Conservation (phyloP, 2,888 invertebrate species). For the Drepanosiphum platanoidis region DNA sequence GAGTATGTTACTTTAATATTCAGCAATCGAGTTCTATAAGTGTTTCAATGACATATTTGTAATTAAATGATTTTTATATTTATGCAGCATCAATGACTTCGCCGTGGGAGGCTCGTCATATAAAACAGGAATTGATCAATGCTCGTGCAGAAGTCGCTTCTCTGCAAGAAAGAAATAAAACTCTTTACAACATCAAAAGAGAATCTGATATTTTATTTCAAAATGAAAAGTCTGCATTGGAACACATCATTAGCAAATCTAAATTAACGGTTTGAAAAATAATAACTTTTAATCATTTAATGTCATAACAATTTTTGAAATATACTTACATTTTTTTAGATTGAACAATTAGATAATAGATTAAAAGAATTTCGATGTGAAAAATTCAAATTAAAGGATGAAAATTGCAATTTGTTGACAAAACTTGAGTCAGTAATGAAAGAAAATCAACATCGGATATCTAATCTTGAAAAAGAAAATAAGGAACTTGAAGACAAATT, state of each 20-base stretch:
- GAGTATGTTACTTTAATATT: too few species aligned
- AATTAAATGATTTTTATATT: constrained; percentile 63
- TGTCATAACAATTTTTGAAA: background rate
- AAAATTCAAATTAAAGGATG: constrained; percentile 43
- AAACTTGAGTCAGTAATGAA: constrained; percentile 21
- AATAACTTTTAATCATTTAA: background rate
- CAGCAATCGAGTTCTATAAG: too few species aligned
- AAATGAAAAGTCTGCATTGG: constrained; percentile 71
- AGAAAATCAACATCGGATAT: background rate
- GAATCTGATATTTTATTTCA: constrained; percentile 80
- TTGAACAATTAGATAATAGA: constrained; percentile 42
- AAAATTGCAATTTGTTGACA: constrained; percentile 46
- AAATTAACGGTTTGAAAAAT: constrained; percentile 42
- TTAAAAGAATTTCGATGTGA: constrained; percentile 39
- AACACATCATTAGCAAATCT: constrained; percentile 48
- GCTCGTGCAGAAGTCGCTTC: constrained; percentile 71
- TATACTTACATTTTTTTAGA: constrained; percentile 26
- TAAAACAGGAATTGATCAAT: constrained; percentile 76
- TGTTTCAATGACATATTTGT: too few species aligned
- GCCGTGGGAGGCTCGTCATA: constrained; percentile 75
- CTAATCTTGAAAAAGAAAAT: constrained; percentile 37
- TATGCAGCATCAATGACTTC: constrained; percentile 67
- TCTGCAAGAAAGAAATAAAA: constrained; percentile 74
- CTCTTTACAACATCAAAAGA: constrained; percentile 76
- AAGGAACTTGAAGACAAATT: constrained; percentile 48